Base-by-base conservation (phyloP, 1,140 invertebrate species). In the Tachypleus tridentatus region DNA sequence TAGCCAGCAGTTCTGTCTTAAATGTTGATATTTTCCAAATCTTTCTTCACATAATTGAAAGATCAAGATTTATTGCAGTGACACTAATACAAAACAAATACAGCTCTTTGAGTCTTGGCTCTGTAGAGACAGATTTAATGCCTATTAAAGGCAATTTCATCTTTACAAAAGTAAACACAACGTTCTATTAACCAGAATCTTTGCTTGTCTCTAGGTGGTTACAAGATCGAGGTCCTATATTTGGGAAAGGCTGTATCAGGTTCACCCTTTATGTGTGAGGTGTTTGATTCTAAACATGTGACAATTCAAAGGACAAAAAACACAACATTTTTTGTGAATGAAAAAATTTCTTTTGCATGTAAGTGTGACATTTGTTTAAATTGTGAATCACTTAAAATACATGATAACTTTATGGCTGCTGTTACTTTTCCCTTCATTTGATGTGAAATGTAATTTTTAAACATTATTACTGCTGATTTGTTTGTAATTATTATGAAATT, bases 211-310 rank as follows among this genome's bases (percentile, higher is more conserved):
- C 63, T 71, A 85, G 87, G 88, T 50, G 80, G 81, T 4, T 87
- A 90, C 72, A 85, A 84, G 70, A 86, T 91, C 67, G 87, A 98
- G 76, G 93, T 98, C 3, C 80, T 95, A 9, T 94, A 95, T 76
- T 86, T 89, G 67, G 89, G 92, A 0, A 91, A 93, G 73, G 85
- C 89, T n/a, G 84, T 98, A 29, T 82, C 86, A 10, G 94, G 95
- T 29, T 97, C 93, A 70, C 97, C 97, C 11, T 99, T 94, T 78
- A 88, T 85, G 64, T 97, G 95, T 73, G 91, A 98, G 77, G 89
- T 93, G 1, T 97, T 92, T 74, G 94, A 98, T 78, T 84, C 92
- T 8, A 84, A 83, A 54, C 88, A 87, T 80, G 81, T 84, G 53
- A 70, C 74, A 11, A 72, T 85, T 47, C 76, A 81, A 65, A 86